A percentile compares a stretch with the other conserved stretches of the same genome.
Evolutionary conservation across 1,140 invertebrate genomes (phyloP).

Genomic region (Pissodes strobi): DNA sequence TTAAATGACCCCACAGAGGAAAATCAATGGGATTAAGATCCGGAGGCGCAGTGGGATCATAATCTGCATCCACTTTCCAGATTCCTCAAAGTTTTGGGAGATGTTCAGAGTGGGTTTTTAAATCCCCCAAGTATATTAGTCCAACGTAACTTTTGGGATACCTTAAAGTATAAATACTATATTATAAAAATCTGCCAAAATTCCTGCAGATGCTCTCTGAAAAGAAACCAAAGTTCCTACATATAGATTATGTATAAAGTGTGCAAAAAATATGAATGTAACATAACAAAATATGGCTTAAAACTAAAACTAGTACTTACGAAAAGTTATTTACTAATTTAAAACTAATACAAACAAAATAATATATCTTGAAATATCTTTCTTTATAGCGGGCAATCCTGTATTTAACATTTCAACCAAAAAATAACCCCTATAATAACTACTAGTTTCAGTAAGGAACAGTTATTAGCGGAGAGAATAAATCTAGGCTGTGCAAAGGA

Average conservation of each 20-base stretch:
- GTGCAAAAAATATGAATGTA: conserved; percentile 1
- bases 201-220: not conserved
- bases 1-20: too few species aligned
- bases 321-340: conserved; percentile 5
- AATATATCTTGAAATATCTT: not conserved
- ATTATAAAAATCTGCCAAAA: not conserved
- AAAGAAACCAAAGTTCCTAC: conserved; percentile 55
- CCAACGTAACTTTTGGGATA: not conserved
- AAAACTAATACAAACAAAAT: not conserved
- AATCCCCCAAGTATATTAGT: not conserved
- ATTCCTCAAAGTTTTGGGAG: too few species aligned
- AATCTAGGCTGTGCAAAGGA: not conserved
- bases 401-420: not conserved
- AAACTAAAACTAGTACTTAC: not conserved
- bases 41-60: too few species aligned
- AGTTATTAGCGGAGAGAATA: too few species aligned
- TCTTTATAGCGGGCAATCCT: not conserved
- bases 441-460: too few species aligned
- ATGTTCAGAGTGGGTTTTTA: too few species aligned
- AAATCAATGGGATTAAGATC: too few species aligned
- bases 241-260: conserved; percentile 11
- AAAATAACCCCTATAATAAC: not conserved
- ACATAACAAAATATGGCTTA: conserved; percentile 5
- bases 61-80: too few species aligned
- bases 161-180: too few species aligned